These are phyloP conservation scores for Tympanoctomys barrerae DNA, from an alignment of 2,797 vertebrate species.

Conservation along the genomic window DNA sequence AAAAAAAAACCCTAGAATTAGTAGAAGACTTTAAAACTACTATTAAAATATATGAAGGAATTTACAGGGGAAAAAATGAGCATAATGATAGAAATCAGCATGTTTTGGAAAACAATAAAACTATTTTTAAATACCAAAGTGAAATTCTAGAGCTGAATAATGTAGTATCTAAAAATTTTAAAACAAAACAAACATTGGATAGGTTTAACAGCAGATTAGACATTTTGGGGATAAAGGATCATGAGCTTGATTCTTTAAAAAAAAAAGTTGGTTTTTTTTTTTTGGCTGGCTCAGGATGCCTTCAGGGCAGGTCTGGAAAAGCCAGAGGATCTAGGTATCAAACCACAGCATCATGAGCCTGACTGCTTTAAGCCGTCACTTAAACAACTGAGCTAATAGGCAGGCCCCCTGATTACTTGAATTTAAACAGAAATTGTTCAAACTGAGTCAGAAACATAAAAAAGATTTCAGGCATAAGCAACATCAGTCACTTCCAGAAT, in stretches of 20 bases:
- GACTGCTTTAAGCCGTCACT: no score
- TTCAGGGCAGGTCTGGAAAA: no score
- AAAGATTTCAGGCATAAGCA: slow-evolving; percentile 21
- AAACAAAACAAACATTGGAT: not conserved
- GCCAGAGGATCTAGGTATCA: no score
- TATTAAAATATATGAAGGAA: slow-evolving; percentile 16
- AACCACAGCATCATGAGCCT: no score
- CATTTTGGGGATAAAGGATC: not conserved
- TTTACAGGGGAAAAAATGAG: not conserved
- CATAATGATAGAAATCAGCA: not conserved
- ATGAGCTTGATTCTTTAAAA: not conserved
- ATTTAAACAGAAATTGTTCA: slow-evolving; percentile 20
- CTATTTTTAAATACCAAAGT: slow-evolving; percentile 42
- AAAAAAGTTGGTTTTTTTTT: no score
- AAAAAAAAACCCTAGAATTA: slow-evolving; percentile 35
- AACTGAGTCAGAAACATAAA: slow-evolving; percentile 13
- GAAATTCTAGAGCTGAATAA: slow-evolving; percentile 50
- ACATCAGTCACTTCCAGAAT: not conserved
- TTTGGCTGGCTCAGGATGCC: no score
- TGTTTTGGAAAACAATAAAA: not conserved
- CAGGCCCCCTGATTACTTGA: no score
- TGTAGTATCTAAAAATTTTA: not conserved
- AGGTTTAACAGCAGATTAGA: slow-evolving; percentile 1
- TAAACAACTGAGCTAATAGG: no score
- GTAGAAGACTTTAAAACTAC: slow-evolving; percentile 42